Evolutionary conservation across 2,113 vertebrate species (phyloP), one percentile per base, ranked within the genome.

Genomic region (Mastomys coucha): DNA sequence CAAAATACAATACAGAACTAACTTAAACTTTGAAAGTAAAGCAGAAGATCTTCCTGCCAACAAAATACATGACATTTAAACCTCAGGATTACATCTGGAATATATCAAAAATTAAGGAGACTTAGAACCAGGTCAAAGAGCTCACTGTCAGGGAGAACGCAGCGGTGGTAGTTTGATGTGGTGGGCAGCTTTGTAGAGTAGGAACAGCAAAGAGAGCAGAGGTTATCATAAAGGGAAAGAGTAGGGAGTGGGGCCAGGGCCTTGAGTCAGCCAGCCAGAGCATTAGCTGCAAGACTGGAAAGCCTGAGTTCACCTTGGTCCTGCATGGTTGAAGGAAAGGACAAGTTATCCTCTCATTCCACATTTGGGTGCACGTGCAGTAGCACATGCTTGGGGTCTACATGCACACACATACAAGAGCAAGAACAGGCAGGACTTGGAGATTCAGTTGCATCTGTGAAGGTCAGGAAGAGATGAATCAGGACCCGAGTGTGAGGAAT

Each of bases 81-180:
- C 17, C 28, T 81, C 4, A 31, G 39, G 4, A 17, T 2, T 72
- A 1, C 8, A 5, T 31, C 7, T 28, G 16, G 45, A 51, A 26
- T 39, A 63, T 60, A 31, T 19, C 16, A 72, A 20, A 36, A 67
- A 5, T 67, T 67, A 31, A 31, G 65, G 65, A 80, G 51, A 17
- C 51, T 36, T 33, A 81, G 51, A 39, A n/a, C 11, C 53, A n/a
- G 53, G 51, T 56, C 78, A 81, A 19, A 81, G 78, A 81, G 17
- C 77, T 22, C 77, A 51, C 45, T 33, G 7, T 2, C 3, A 9
- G 56, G 28, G 45, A 69, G 56, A 28, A 69, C 56, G 82, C 7
- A 45, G 8, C 3, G 7, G 1, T 6, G 24, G n/a, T 49, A 7
- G 31, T 1, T 4, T 14, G 0, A 19, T 11, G 6, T 91, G 7